Conservation (phyloP, 2,888 invertebrate genomes). For the Xanthia icteritia region DNA sequence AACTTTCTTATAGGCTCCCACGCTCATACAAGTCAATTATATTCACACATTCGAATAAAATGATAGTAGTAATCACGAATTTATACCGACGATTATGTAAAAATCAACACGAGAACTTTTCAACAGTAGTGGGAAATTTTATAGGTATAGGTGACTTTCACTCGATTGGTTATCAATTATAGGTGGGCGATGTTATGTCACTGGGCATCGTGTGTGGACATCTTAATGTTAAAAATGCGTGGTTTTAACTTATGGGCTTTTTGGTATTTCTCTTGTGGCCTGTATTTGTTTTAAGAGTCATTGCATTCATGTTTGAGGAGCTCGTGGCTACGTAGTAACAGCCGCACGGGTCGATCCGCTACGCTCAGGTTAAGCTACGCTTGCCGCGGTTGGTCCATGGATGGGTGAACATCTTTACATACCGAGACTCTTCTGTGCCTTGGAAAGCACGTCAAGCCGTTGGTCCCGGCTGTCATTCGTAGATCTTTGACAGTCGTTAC, state of each 20-base stretch:
- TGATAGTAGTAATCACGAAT: constrained; percentile 11
- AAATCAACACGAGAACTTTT: constrained; percentile 43
- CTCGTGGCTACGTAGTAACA: too few species aligned
- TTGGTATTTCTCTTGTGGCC: constrained; percentile 28
- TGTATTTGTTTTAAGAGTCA: background rate
- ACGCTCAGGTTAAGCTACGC: too few species aligned
- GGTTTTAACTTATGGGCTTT: constrained; percentile 21
- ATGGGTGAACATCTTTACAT: too few species aligned
- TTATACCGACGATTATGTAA: constrained; percentile 39
- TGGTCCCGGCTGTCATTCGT: too few species aligned
- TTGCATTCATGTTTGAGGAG: background rate
- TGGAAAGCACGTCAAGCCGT: too few species aligned
- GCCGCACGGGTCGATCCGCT: too few species aligned
- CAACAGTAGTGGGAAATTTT: constrained; percentile 39
- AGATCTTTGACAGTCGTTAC: too few species aligned
- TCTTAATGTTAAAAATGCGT: constrained; percentile 18
- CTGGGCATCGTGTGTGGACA: constrained; percentile 26
- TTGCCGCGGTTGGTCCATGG: too few species aligned
- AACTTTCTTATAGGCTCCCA: constrained; percentile 36
- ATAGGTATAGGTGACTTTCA: constrained; percentile 46
- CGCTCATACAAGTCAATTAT: constrained; percentile 34
- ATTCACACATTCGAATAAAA: constrained; percentile 45
- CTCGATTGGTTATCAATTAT: constrained; percentile 52
- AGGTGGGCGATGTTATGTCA: constrained; percentile 39
- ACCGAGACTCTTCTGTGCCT: too few species aligned